Evolutionary conservation across 1,140 invertebrate species (phyloP).

Genomic region (Drosophila ohnishii): DNA sequence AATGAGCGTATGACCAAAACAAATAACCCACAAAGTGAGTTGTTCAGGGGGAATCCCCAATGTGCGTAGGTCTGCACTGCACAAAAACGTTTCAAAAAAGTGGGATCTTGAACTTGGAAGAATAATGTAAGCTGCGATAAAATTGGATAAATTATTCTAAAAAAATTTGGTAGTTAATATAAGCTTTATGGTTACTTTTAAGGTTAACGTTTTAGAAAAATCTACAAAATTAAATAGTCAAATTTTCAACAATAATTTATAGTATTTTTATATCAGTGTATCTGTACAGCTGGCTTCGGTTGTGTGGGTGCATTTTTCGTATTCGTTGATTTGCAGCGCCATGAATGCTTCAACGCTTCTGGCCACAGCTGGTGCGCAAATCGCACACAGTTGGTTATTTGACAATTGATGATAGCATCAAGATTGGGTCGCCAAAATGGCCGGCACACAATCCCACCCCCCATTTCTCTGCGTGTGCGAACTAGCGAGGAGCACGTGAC

Average conservation of each 20-base stretch:
- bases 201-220: background rate
- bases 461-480: conserved; percentile 18
- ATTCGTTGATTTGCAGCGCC: conserved; percentile 69
- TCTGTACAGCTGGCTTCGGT: conserved; percentile 10
- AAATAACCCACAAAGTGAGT: conserved; percentile 81
- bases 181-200: no score
- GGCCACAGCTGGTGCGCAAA: conserved; percentile 77
- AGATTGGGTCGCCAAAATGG: conserved; percentile 72
- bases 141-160: background rate
- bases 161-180: no score
- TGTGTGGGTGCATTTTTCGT: conserved; percentile 28
- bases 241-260: background rate
- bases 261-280: conserved; percentile 19
- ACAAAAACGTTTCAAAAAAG: background rate
- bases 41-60: conserved; percentile 43
- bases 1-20: conserved; percentile 81
- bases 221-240: background rate
- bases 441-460: conserved; percentile 32
- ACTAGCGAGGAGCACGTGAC: conserved; percentile 70
- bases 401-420: conserved; percentile 82
- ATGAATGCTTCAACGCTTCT: conserved; percentile 80
- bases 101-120: fast-evolving
- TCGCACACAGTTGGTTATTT: conserved; percentile 81
- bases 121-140: background rate
- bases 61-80: conserved; percentile 32